Percentiles rank a stretch among this genome's conserved stretches.
Conservation (phyloP, 1,140 invertebrate species). For the Bathynomus jamesi region DNA sequence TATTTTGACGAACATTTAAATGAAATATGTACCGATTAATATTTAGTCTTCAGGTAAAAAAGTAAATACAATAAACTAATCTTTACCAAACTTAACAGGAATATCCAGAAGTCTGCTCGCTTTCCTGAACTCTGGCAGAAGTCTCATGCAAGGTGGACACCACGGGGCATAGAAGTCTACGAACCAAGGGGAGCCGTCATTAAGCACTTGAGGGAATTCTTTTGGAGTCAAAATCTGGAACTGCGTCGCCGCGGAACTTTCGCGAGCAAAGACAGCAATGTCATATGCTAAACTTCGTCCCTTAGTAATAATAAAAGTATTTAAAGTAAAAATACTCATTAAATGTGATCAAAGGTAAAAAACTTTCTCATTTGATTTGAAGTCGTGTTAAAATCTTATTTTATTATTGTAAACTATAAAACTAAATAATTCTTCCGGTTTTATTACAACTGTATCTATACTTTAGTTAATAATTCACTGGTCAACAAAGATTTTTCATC, state of each 20-base stretch:
- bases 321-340: neutral
- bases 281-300: slow-evolving; percentile 45
- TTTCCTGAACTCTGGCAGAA: slow-evolving; percentile 63
- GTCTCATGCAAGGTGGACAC: slow-evolving; percentile 70
- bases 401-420: too few relatives aligned
- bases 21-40: too few relatives aligned
- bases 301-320: slow-evolving; percentile 39
- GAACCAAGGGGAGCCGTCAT: slow-evolving; percentile 49
- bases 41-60: neutral
- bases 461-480: too few relatives aligned
- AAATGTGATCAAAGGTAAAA: neutral
- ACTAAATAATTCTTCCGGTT: too few relatives aligned
- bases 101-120: slow-evolving; percentile 36
- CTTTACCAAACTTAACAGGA: slow-evolving; percentile 54
- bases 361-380: neutral
- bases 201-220: slow-evolving; percentile 50
- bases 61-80: too few relatives aligned
- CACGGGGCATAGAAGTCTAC: slow-evolving; percentile 75
- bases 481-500: too few relatives aligned
- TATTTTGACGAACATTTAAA: too few relatives aligned
- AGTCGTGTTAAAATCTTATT: too few relatives aligned
- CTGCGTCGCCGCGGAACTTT: slow-evolving; percentile 49
- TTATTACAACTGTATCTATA: too few relatives aligned
- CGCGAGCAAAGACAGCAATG: slow-evolving; percentile 58
- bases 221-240: slow-evolving; percentile 40